Percentiles rank a stretch among this genome's conserved stretches.
phyloP scores from a whole-genome alignment of 1,140 invertebrate genomes.

The Callitettix versicolor region DNA sequence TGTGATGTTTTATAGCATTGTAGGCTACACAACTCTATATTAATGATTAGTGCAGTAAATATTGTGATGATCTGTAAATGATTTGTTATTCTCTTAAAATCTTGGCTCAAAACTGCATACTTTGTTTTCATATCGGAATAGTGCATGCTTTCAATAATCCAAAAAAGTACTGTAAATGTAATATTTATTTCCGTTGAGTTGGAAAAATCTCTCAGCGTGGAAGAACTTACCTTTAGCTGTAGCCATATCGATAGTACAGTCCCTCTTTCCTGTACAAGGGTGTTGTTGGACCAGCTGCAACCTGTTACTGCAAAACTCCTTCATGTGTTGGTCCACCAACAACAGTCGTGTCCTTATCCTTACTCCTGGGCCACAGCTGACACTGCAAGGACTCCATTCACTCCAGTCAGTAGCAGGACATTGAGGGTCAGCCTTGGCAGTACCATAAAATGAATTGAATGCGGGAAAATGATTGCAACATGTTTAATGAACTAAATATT shows the following conservation, averaged over 20 bases:
- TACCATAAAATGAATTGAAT: conserved; percentile 6
- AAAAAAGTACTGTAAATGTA: too few relatives aligned
- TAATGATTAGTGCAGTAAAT: too few relatives aligned
- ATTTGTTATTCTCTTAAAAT: too few relatives aligned
- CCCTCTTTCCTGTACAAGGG: conserved; percentile 47
- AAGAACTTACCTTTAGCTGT: conserved; percentile 43
- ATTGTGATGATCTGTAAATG: too few relatives aligned
- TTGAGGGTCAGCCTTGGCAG: conserved; percentile 31
- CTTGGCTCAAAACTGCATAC: too few relatives aligned
- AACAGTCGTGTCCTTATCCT: conserved; percentile 40
- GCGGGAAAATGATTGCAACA: background rate
- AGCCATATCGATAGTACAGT: conserved; percentile 57
- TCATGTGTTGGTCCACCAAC: conserved; percentile 33
- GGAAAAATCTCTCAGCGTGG: too few relatives aligned
- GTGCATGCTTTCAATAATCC: too few relatives aligned
- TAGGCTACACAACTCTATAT: too few relatives aligned
- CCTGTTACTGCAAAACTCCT: conserved; percentile 26
- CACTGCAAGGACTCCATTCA: conserved; percentile 61
- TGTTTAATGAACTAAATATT: conserved; percentile 17
- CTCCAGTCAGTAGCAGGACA: conserved; percentile 64
- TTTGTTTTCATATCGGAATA: too few relatives aligned
- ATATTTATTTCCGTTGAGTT: too few relatives aligned
- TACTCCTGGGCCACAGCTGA: conserved; percentile 55
- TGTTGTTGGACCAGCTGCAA: conserved; percentile 25
- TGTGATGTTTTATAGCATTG: too few relatives aligned